These are phyloP conservation scores for Seriola rivoliana DNA, from an alignment of 2,113 vertebrate genomes.

Conservation along the genomic window DNA sequence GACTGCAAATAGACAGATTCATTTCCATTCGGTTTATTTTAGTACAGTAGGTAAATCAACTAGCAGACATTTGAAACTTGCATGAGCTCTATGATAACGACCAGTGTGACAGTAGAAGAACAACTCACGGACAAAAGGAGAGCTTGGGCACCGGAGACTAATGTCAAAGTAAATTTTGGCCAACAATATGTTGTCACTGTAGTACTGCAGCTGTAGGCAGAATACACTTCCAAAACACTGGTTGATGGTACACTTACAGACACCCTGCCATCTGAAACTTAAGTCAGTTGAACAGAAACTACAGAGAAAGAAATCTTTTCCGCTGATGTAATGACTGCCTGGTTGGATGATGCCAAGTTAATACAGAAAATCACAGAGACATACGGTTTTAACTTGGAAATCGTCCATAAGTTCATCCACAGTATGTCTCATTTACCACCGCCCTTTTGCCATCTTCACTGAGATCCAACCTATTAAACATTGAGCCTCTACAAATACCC, in stretches of 20 bases:
- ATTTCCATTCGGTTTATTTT: background rate
- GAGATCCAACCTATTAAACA: slow-evolving; percentile 25
- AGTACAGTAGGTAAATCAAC: background rate
- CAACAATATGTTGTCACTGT: background rate
- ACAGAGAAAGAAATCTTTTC: slow-evolving; percentile 20
- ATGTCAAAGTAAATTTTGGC: background rate
- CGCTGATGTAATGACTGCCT: slow-evolving; percentile 32
- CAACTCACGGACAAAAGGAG: background rate
- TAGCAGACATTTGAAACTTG: background rate
- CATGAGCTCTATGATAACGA: background rate
- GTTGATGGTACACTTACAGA: background rate
- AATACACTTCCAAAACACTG: background rate
- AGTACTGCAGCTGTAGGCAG: background rate
- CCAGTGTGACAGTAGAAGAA: background rate
- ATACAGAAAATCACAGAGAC: slow-evolving; percentile 7
- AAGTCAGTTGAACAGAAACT: slow-evolving; percentile 8
- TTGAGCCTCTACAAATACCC: slow-evolving; percentile 8
- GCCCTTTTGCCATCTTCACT: slow-evolving; percentile 19
- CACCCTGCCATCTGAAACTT: background rate
- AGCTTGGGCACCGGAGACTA: background rate
- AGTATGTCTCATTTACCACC: slow-evolving; percentile 24
- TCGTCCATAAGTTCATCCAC: slow-evolving; percentile 26
- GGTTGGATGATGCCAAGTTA: slow-evolving; percentile 19
- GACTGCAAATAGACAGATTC: background rate
- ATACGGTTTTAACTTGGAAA: slow-evolving; percentile 35